Conservation (phyloP, 1,140 invertebrate genomes). For the Anoplolepis gracilipes region DNA sequence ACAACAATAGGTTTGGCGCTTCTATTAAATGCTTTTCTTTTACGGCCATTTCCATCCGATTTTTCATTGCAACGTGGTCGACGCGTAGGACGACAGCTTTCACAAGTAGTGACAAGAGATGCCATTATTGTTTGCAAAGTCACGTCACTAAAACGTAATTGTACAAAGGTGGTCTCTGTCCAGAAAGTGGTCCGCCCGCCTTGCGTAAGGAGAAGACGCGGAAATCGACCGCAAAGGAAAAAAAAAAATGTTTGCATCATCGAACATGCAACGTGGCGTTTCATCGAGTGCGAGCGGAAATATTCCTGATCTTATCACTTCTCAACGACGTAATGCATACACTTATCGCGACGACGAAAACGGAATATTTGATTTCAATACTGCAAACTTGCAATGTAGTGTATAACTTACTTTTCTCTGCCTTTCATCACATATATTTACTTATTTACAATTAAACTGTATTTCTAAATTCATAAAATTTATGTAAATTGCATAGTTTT, state of each 20-base stretch:
- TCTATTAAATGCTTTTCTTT: slow-evolving; percentile 17
- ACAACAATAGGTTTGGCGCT: not conserved
- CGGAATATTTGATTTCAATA: slow-evolving; percentile 22
- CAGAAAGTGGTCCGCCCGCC: slow-evolving; percentile 71
- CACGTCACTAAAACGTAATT: slow-evolving; percentile 54
- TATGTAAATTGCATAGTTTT: too few relatives aligned
- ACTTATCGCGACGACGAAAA: not conserved
- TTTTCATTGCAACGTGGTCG: not conserved
- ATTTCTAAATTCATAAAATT: too few relatives aligned
- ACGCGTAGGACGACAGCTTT: slow-evolving; percentile 66
- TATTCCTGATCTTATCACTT: slow-evolving; percentile 65
- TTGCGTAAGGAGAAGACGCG: slow-evolving; percentile 72
- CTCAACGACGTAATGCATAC: slow-evolving; percentile 35
- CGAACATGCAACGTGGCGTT: slow-evolving; percentile 47
- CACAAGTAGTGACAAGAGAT: slow-evolving; percentile 43
- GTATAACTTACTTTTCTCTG: not conserved
- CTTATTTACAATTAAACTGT: too few relatives aligned
- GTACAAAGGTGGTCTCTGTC: slow-evolving; percentile 68
- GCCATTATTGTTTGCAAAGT: slow-evolving; percentile 66
- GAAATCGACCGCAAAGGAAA: slow-evolving; percentile 52
- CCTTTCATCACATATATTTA: too few relatives aligned
- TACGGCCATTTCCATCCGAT: slow-evolving; percentile 13
- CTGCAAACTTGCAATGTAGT: not conserved
- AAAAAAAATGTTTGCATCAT: slow-evolving; percentile 49
- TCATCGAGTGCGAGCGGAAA: slow-evolving; percentile 51